These are phyloP conservation scores for Oppia nitens DNA, from an alignment of 1,140 invertebrate genomes.

Conservation along the genomic window DNA sequence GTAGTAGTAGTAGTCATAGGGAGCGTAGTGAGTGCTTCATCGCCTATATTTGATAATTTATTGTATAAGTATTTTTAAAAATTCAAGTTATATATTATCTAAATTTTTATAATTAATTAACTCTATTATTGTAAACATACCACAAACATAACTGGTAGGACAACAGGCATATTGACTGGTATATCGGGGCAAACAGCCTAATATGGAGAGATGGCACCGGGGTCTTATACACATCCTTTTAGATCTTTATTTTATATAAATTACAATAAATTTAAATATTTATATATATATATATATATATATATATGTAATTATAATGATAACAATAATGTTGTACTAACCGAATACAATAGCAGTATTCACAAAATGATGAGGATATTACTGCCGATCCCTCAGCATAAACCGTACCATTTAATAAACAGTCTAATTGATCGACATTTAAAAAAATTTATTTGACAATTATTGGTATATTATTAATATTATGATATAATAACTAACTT, in stretches of 20 bases:
- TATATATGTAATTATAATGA: too few species aligned
- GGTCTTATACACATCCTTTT: conserved; percentile 57
- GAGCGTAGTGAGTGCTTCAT: conserved; percentile 1
- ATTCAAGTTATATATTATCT: not conserved
- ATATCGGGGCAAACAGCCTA: conserved; percentile 50
- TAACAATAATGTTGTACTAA: too few species aligned
- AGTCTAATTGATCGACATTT: conserved; percentile 37
- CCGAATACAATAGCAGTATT: conserved; percentile 68
- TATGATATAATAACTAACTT: not conserved
- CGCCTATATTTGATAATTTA: not conserved
- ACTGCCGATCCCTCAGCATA: conserved; percentile 69
- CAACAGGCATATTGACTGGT: conserved; percentile 52
- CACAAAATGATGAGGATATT: conserved; percentile 52
- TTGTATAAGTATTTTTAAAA: not conserved
- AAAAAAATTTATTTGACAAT: not conserved
- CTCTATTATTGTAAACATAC: conserved; percentile 30
- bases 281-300: too few species aligned
- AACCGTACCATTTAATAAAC: conserved; percentile 49
- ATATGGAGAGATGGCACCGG: conserved; percentile 54
- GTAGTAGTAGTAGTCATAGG: conserved; percentile 2
- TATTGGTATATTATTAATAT: not conserved
- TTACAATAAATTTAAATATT: too few species aligned
- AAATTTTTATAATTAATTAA: not conserved
- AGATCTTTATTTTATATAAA: too few species aligned
- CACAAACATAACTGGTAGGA: conserved; percentile 63